Evolutionary conservation across 2,888 invertebrate genomes (phyloP).

Genomic region (Agriopis leucophaearia): DNA sequence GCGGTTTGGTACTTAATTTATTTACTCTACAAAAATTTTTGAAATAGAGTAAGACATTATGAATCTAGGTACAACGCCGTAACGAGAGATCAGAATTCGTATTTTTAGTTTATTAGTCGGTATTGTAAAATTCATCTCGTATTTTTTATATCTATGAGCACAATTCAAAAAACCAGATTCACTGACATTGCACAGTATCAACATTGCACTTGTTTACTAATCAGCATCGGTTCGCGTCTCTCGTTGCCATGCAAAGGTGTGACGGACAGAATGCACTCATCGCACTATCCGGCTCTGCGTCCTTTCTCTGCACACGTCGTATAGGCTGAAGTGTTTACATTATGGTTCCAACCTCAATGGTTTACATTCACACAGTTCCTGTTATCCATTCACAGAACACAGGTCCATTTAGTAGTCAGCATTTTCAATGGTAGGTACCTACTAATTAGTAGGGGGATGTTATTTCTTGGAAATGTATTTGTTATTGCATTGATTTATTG

Average conservation of each 20-base stretch:
- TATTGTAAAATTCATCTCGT: too few species aligned
- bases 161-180: background rate
- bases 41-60: too few species aligned
- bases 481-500: background rate
- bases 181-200: background rate
- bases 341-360: slow-evolving; percentile 1
- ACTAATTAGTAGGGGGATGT: slow-evolving; percentile 16
- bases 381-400: slow-evolving; percentile 36
- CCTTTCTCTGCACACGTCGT: slow-evolving; percentile 39
- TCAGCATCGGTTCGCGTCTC: slow-evolving; percentile 42
- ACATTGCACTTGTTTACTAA: slow-evolving; percentile 24
- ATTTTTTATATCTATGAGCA: too few species aligned
- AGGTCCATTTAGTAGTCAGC: slow-evolving; percentile 23
- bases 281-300: slow-evolving; percentile 39
- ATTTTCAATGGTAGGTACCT: slow-evolving; percentile 20
- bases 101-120: too few species aligned
- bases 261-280: slow-evolving; percentile 50
- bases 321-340: slow-evolving; percentile 36
- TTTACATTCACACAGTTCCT: slow-evolving; percentile 53
- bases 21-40: too few species aligned
- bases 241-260: slow-evolving; percentile 52
- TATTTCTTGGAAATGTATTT: slow-evolving; percentile 35
- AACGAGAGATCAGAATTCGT: too few species aligned
- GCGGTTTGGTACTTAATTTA: too few species aligned
- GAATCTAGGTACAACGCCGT: too few species aligned